phyloP scores from a whole-genome alignment of 2,797 vertebrate species.

The Orientallactaga sibirica region DNA sequence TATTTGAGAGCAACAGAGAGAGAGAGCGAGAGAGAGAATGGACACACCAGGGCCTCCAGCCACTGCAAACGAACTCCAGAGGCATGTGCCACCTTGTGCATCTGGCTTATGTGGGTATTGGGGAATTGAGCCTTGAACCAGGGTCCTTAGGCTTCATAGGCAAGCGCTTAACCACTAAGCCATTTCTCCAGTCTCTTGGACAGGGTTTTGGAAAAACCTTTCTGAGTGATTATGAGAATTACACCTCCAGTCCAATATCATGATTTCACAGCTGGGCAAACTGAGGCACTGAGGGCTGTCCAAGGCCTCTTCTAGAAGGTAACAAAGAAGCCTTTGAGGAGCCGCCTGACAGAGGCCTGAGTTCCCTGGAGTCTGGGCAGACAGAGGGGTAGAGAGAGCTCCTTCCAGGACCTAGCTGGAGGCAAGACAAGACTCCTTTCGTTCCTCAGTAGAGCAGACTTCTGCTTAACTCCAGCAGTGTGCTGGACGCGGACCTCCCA shows the following conservation, averaged over 20 bases:
- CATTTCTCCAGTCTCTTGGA: too few relatives aligned
- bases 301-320: not conserved
- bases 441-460: not conserved
- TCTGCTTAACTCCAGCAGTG: not conserved
- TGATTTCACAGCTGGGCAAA: slow-evolving; percentile 16
- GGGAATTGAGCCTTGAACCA: too few relatives aligned
- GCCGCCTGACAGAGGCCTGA: not conserved
- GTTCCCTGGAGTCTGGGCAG: not conserved
- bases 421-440: slow-evolving; percentile 14
- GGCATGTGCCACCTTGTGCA: too few relatives aligned
- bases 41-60: too few relatives aligned
- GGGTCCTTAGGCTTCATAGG: too few relatives aligned
- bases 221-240: not conserved
- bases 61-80: too few relatives aligned
- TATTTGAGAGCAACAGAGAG: too few relatives aligned
- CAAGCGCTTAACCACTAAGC: too few relatives aligned
- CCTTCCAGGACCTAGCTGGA: too few relatives aligned
- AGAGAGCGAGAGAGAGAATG: too few relatives aligned
- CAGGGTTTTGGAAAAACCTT: not conserved
- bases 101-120: too few relatives aligned
- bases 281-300: slow-evolving; percentile 12
- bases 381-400: not conserved
- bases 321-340: not conserved
- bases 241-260: not conserved
- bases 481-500: not conserved